phyloP scores from a whole-genome alignment of 1,140 invertebrate species.

The Papilio glaucus region DNA sequence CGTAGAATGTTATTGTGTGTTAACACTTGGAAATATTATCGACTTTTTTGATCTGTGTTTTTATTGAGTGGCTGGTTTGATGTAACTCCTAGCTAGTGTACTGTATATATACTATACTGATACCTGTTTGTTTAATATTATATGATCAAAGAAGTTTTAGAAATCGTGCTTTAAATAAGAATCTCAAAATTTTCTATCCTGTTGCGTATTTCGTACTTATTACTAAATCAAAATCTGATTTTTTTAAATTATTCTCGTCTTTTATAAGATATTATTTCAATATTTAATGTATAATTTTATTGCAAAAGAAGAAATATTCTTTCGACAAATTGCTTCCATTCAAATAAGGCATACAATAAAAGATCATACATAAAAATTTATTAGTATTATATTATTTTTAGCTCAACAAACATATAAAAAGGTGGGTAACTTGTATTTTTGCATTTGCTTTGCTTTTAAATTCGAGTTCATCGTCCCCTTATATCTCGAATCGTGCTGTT shows the following conservation, averaged over 20 bases:
- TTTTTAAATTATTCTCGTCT: no score
- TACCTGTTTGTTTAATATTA: background rate
- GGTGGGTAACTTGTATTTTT: background rate
- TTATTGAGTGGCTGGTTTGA: background rate
- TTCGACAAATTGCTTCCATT: background rate
- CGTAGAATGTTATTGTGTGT: constrained; percentile 34
- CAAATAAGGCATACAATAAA: background rate
- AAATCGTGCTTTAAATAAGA: no score
- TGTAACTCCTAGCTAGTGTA: background rate
- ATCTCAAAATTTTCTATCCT: no score
- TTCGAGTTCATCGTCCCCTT: constrained; percentile 42
- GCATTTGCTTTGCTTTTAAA: constrained; percentile 23
- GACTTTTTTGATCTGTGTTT: background rate
- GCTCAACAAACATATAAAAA: constrained; percentile 7
- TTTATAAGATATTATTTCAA: no score
- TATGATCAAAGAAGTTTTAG: no score
- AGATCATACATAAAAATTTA: background rate
- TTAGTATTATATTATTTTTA: background rate
- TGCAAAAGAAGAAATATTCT: background rate
- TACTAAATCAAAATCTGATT: no score
- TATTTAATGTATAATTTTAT: no score
- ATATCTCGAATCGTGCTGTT: constrained; percentile 45
- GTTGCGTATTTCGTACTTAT: no score
- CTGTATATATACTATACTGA: no score
- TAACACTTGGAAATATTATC: constrained; percentile 25